These are phyloP conservation scores for Drosophila lutescens DNA, from an alignment of 2,888 invertebrate genomes.

Conservation along the genomic window DNA sequence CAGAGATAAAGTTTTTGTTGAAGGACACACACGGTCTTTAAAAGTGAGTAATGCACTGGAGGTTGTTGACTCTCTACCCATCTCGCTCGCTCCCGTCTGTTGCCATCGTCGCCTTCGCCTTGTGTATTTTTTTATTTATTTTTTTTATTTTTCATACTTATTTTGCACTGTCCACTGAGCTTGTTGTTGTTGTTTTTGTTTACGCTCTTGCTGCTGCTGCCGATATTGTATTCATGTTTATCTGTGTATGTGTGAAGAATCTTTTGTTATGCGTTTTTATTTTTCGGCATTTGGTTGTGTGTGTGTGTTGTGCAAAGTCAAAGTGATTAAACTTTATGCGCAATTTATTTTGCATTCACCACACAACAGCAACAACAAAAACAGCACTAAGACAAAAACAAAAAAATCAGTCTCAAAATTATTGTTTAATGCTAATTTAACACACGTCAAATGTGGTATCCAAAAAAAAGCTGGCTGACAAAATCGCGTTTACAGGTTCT, in stretches of 20 bases:
- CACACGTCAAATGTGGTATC: constrained; percentile 20
- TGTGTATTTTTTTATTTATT: constrained; percentile 33
- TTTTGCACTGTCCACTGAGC: constrained; percentile 67
- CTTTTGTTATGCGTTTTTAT: constrained; percentile 75
- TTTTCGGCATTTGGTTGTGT: constrained; percentile 60
- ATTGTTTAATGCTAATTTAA: constrained; percentile 62
- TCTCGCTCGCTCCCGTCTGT: constrained; percentile 30
- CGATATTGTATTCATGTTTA: constrained; percentile 22
- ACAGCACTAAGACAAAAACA: constrained; percentile 27
- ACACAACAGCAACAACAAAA: constrained; percentile 51
- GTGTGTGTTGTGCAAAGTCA: constrained; percentile 64
- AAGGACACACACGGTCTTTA: constrained; percentile 83
- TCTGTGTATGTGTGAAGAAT: constrained; percentile 51
- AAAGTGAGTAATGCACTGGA: constrained; percentile 82
- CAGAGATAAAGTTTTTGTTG: constrained; percentile 81
- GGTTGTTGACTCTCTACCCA: constrained; percentile 77
- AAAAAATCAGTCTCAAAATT: constrained; percentile 38
- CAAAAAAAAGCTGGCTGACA: constrained; percentile 14
- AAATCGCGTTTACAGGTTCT: constrained; percentile 30
- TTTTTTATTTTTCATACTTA: constrained; percentile 39
- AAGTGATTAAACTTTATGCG: constrained; percentile 84
- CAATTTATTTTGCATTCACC: constrained; percentile 82
- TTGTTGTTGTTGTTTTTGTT: constrained; percentile 44
- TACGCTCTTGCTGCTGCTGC: constrained; percentile 18
- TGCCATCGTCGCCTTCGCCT: constrained; percentile 36